Evolutionary conservation across 1,140 invertebrate species (phyloP).

Genomic region (Melitaea cinxia): DNA sequence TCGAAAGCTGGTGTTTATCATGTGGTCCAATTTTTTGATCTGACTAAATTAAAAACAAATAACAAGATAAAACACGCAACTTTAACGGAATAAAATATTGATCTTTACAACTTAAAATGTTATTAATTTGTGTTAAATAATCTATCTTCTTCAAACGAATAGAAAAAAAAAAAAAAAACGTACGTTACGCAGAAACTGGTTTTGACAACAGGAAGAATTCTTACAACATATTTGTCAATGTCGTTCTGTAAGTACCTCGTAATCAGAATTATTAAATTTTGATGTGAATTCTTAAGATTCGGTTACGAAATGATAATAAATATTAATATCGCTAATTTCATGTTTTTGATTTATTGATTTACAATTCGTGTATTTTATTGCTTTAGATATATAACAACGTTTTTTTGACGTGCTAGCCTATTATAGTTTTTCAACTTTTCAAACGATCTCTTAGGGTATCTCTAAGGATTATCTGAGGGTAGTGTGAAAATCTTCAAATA

Average conservation of each 20-base stretch:
- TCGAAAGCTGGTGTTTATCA: no score
- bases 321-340: not conserved
- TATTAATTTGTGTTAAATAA: not conserved
- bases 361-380: no score
- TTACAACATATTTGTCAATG: constrained; percentile 15
- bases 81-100: not conserved
- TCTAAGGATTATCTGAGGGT: not conserved
- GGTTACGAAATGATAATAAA: not conserved
- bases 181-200: constrained; percentile 20
- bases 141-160: not conserved
- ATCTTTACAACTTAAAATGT: not conserved
- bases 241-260: not conserved
- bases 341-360: no score
- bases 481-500: constrained; percentile 17
- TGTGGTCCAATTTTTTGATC: no score
- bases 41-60: no score
- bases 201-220: constrained; percentile 25
- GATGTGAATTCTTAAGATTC: not conserved
- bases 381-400: no score
- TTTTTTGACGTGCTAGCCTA: no score
- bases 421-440: no score
- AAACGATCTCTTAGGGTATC: no score
- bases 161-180: not conserved
- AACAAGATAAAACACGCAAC: no score
- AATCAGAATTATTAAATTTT: not conserved